A percentile compares a stretch with the other conserved stretches of the same genome.
Evolutionary conservation across 2,888 invertebrate species (phyloP).

Genomic region (Amiota mariae): DNA sequence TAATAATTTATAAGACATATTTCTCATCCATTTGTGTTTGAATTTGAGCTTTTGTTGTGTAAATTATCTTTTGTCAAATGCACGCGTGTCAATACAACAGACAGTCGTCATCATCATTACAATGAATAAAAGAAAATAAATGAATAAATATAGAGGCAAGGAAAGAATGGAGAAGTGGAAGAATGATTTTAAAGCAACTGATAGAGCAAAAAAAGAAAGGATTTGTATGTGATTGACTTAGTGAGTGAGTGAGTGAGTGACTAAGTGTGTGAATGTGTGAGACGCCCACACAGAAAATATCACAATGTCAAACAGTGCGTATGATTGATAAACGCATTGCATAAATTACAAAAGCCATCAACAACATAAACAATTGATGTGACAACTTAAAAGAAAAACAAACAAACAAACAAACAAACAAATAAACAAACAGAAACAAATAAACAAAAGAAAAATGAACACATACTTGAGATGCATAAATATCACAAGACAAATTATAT

Average conservation of each 20-base stretch:
- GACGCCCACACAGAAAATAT: constrained; percentile 11
- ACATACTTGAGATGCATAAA: too few relatives aligned
- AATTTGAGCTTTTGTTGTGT: neutral
- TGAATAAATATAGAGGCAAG: neutral
- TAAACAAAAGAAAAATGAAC: neutral
- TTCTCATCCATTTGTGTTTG: neutral
- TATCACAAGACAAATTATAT: neutral
- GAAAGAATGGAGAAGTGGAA: neutral
- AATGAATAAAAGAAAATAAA: neutral
- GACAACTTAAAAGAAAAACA: constrained; percentile 1
- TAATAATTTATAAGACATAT: neutral
- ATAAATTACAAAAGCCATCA: constrained; percentile 23
- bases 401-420: constrained; percentile 7
- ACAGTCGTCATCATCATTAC: neutral
- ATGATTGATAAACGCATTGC: constrained; percentile 27
- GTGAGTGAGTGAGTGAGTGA: neutral
- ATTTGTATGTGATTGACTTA: neutral
- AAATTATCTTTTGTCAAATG: constrained; percentile 15
- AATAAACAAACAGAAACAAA: neutral
- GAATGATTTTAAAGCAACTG: neutral
- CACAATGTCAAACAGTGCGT: constrained; percentile 1
- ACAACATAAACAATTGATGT: constrained; percentile 12
- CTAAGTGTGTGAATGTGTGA: too few relatives aligned
- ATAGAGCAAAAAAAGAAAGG: neutral
- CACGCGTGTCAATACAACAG: constrained; percentile 27